phyloP scores from a whole-genome alignment of 1,140 invertebrate species.

The Eurosta solidaginis region DNA sequence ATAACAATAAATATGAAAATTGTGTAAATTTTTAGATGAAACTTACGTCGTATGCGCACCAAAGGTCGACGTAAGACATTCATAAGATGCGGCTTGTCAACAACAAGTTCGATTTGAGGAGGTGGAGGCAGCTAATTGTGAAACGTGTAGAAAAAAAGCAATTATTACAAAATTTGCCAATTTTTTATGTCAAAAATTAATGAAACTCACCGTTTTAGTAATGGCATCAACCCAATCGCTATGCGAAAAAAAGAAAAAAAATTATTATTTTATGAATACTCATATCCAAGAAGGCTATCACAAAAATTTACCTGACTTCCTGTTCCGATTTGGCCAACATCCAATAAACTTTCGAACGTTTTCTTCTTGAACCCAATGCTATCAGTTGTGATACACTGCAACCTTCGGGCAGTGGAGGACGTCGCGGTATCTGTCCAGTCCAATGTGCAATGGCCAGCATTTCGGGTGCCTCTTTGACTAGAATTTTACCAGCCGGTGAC shows the following conservation, averaged over 20 bases:
- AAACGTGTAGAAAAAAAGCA: background rate
- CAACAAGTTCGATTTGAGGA: conserved; percentile 66
- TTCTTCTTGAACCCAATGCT: conserved; percentile 69
- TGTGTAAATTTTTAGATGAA: background rate
- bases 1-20: background rate
- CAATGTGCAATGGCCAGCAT: conserved; percentile 77
- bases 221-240: conserved; percentile 76
- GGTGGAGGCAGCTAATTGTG: conserved; percentile 63
- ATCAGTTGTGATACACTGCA: conserved; percentile 71
- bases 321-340: conserved; percentile 69
- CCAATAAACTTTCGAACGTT: conserved; percentile 66
- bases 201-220: conserved; percentile 69
- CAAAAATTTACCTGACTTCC: conserved; percentile 66
- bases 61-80: conserved; percentile 66
- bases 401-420: conserved; percentile 70
- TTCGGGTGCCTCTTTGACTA: conserved; percentile 76
- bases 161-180: background rate
- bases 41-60: conserved; percentile 66
- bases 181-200: background rate
- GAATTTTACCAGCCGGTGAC: conserved; percentile 57
- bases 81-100: conserved; percentile 67
- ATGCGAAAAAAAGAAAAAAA: background rate
- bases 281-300: background rate
- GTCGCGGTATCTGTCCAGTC: conserved; percentile 71
- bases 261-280: background rate